Evolutionary conservation across 1,140 invertebrate genomes (phyloP), one percentile per base, ranked within the genome.

Genomic region (Coelopa frigida): DNA sequence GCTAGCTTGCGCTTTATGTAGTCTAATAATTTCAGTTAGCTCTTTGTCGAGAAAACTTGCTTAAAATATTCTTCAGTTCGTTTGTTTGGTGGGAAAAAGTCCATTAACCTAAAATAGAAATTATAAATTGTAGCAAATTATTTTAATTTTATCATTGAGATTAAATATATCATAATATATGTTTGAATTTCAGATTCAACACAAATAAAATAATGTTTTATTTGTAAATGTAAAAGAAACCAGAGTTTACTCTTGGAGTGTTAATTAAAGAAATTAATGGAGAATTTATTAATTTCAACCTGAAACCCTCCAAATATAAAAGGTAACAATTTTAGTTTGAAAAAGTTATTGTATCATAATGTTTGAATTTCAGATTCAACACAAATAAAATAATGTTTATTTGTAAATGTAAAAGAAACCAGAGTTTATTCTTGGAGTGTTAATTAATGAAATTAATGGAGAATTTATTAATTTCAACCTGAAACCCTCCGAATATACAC

Each of bases 51-150:
- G 81, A 94, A 94, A 58, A 85, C 81, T 55, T 80, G 77, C 56
- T 83, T 81, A 71, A 94, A 89, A 70, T 86, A 82, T 60, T 92
- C 88, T 70, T 90, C 87, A 61, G 85, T 90, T 64, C 91, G 82
- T 72, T 92, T 93, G 71, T 93, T 94, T 57, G 86, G 76, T 51
- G 92, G 92, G 68, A 95, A 86, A 74, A 95, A 92, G 69, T 94
- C 90, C 78, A 90, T 83, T 55, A 94, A 72, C 68, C 89, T 91
- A 57, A 48, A 70, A 44, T 48, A 49, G 27, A n/a, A n/a, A n/a
- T n/a, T n/a, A n/a, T n/a, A n/a, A n/a, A n/a, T n/a, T n/a, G n/a
- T n/a, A n/a, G n/a, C n/a, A n/a, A n/a, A n/a, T n/a, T n/a, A n/a
- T n/a, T n/a, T n/a, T n/a, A n/a, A n/a, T n/a, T 29, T 14, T 8